A percentile compares a stretch with the other conserved stretches of the same genome.
phyloP scores from a whole-genome alignment of 2,113 vertebrate genomes.

The Syngnathus floridae region DNA sequence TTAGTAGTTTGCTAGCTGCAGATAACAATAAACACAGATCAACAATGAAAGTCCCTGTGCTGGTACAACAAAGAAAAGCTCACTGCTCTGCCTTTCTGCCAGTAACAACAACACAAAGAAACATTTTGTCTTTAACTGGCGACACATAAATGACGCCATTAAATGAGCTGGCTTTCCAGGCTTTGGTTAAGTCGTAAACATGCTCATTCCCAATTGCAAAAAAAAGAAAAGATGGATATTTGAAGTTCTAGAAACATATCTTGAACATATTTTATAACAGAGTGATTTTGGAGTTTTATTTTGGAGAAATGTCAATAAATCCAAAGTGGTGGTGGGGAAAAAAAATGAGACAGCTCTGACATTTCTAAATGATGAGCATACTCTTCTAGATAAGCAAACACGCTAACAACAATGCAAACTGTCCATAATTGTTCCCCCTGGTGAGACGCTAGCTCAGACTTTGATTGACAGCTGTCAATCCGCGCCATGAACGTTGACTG shows the following conservation, averaged over 20 bases:
- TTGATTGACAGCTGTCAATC: conserved; percentile 57
- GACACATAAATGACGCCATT: neutral
- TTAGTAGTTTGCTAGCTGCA: conserved; percentile 34
- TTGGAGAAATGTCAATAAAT: neutral
- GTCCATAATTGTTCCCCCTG: conserved; percentile 36
- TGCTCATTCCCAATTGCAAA: neutral
- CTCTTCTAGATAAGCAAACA: conserved; percentile 3
- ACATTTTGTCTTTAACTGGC: neutral
- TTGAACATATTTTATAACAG: neutral
- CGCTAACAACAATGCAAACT: conserved; percentile 12
- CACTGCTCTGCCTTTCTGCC: conserved; percentile 17
- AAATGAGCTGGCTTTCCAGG: neutral
- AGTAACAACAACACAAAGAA: conserved; percentile 19
- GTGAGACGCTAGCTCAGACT: conserved; percentile 30
- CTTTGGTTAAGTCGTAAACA: neutral
- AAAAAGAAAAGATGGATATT: neutral
- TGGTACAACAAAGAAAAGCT: conserved; percentile 33
- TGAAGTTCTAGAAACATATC: neutral
- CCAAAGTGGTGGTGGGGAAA: neutral
- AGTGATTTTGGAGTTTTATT: neutral
- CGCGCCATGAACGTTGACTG: conserved; percentile 49
- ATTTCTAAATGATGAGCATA: conserved; percentile 23
- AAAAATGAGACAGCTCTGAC: conserved; percentile 14
- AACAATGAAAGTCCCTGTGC: conserved; percentile 36
- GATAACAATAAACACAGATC: conserved; percentile 40